Evolutionary conservation across 2,888 invertebrate species (phyloP).

Genomic region (Meiosimyza platycephala): DNA sequence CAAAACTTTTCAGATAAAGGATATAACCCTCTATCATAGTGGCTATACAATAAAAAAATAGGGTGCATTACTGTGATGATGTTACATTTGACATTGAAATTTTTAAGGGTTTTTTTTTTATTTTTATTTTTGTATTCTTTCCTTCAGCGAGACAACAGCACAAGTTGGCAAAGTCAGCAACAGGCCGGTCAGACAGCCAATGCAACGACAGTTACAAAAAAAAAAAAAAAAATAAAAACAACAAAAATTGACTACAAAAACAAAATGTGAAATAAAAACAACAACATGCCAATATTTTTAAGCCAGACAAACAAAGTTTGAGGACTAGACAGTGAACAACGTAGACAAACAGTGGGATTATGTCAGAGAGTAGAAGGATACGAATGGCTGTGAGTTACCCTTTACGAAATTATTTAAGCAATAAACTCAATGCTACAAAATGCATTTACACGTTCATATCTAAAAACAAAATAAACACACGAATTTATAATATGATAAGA

Average conservation of each 20-base stretch:
- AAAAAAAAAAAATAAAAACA: background rate
- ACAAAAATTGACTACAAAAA: constrained; percentile 20
- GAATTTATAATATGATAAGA: background rate
- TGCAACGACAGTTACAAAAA: background rate
- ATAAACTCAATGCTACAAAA: constrained; percentile 7
- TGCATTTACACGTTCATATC: constrained; percentile 18
- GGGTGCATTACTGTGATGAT: too few relatives aligned
- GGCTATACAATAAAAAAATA: too few relatives aligned
- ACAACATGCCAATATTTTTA: constrained; percentile 3
- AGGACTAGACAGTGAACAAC: background rate
- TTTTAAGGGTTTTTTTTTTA: too few relatives aligned
- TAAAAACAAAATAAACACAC: constrained; percentile 6
- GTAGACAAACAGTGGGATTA: constrained; percentile 1
- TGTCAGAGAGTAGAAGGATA: background rate
- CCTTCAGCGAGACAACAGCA: too few relatives aligned
- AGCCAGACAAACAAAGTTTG: constrained; percentile 18
- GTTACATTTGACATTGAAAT: too few relatives aligned
- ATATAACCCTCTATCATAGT: too few relatives aligned
- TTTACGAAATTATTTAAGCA: constrained; percentile 16
- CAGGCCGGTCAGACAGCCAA: background rate
- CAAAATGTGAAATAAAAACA: background rate
- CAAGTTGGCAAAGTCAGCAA: too few relatives aligned
- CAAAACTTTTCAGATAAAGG: too few relatives aligned
- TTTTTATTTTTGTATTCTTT: too few relatives aligned
- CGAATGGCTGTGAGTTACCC: background rate